These are phyloP conservation scores for Actinia tenebrosa DNA, from an alignment of 64 coral and sea anemone genomes.

Conservation along the genomic window DNA sequence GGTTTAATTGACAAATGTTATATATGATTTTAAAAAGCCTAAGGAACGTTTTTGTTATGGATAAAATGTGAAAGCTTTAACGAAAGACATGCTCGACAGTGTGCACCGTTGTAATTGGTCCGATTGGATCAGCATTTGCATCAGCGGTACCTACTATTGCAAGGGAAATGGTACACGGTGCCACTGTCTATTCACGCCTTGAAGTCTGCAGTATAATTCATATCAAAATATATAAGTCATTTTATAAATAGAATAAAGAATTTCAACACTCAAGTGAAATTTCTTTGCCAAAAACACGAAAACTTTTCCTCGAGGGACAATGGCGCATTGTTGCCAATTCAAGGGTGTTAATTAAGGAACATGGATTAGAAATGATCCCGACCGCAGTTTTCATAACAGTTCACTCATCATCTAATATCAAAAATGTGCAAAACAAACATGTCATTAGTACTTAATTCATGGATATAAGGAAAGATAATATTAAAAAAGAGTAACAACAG, in stretches of 20 bases:
- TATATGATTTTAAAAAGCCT: no score
- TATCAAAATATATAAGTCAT: background rate
- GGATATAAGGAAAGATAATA: background rate
- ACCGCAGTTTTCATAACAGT: background rate
- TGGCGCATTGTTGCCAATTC: background rate
- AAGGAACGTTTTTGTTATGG: no score
- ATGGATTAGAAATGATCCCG: background rate
- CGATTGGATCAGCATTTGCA: background rate
- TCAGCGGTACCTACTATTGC: background rate
- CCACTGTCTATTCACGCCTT: background rate
- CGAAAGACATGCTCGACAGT: no score
- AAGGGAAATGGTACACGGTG: background rate
- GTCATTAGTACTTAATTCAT: background rate
- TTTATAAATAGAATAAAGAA: no score
- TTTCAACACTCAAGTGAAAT: no score
- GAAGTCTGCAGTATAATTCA: background rate
- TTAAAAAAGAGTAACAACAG: background rate
- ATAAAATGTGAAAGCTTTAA: no score
- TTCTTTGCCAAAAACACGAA: background rate
- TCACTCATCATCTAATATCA: background rate
- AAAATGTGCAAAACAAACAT: background rate
- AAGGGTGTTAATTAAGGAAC: background rate
- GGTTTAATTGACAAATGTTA: background rate
- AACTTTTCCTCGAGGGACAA: background rate
- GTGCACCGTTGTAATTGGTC: background rate